phyloP scores from a whole-genome alignment of 1,140 invertebrate species.

The Polypedilum vanderplanki region DNA sequence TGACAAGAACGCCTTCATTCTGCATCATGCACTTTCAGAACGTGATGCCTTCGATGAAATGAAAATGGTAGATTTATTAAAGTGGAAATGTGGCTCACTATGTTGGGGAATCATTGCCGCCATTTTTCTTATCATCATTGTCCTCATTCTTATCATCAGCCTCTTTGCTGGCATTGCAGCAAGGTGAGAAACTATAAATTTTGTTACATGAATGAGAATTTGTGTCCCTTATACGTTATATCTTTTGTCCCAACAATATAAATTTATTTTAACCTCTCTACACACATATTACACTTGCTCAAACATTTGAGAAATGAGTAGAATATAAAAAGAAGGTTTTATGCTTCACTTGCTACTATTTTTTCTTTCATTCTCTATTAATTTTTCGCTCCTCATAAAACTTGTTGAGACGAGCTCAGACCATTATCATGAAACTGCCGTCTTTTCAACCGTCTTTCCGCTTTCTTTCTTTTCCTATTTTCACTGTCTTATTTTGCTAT shows the following conservation, averaged over 20 bases:
- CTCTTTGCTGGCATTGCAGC: constrained; percentile 39
- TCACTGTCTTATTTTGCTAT: background rate
- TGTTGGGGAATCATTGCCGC: constrained; percentile 42
- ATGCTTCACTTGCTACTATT: background rate
- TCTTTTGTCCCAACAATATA: background rate
- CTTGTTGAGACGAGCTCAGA: background rate
- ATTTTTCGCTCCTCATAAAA: constrained; percentile 25
- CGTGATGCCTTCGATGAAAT: constrained; percentile 37
- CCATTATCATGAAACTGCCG: background rate
- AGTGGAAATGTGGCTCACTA: constrained; percentile 40
- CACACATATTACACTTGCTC: background rate
- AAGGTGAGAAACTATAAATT: constrained; percentile 36
- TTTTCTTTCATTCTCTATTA: background rate
- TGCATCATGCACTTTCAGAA: constrained; percentile 40
- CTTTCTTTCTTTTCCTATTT: background rate
- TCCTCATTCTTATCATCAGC: constrained; percentile 37
- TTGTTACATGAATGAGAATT: background rate
- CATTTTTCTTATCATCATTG: constrained; percentile 36
- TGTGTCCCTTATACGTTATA: background rate
- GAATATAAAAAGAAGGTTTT: background rate
- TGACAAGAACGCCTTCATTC: constrained; percentile 35
- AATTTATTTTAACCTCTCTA: background rate
- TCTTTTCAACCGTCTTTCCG: background rate
- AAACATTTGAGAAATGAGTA: too few species aligned
- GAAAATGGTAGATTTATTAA: constrained; percentile 36